These are phyloP conservation scores for Rhinatrema bivittatum DNA, from an alignment of 2,797 vertebrate genomes.

Conservation along the genomic window DNA sequence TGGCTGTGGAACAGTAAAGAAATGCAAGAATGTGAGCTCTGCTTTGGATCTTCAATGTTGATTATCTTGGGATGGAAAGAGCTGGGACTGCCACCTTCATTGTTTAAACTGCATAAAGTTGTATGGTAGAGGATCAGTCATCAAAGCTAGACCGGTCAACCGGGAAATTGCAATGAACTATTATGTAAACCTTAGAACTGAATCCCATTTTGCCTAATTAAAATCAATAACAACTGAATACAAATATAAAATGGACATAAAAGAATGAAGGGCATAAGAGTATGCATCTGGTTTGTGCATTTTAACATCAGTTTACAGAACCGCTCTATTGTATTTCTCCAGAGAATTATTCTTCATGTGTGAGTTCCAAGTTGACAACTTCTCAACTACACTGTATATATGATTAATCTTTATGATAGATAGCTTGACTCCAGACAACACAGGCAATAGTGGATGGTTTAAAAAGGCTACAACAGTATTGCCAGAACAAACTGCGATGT, in stretches of 20 bases:
- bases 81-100: neutral
- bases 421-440: too few species aligned
- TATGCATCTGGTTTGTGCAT: neutral
- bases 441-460: too few species aligned
- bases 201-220: neutral
- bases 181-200: neutral
- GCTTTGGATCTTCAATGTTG: neutral
- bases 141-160: too few species aligned
- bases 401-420: too few species aligned
- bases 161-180: too few species aligned
- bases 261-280: neutral
- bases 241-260: neutral
- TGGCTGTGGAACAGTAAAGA: neutral
- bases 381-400: too few species aligned
- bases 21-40: neutral
- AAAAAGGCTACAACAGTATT: too few species aligned
- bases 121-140: neutral
- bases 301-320: accelerated
- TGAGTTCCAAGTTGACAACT: too few species aligned
- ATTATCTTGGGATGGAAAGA: neutral
- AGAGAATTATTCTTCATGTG: too few species aligned
- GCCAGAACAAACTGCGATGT: too few species aligned
- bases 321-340: too few species aligned
- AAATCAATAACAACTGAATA: neutral
- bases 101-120: neutral